Evolutionary conservation across 2,888 invertebrate genomes (phyloP).

Genomic region (Baccha elongata): DNA sequence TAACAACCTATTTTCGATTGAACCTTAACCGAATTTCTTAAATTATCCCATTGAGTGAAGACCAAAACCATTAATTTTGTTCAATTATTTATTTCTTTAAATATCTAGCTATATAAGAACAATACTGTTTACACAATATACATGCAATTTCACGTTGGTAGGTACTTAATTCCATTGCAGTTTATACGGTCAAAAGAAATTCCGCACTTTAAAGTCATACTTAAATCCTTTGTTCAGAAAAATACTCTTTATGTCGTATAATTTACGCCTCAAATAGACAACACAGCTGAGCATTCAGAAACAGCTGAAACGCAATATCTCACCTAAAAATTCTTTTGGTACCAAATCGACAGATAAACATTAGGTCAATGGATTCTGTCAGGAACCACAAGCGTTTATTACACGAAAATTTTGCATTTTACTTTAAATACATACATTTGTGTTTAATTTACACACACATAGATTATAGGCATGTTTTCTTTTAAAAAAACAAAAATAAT

Average conservation of each 20-base stretch:
- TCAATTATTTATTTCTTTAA: not conserved
- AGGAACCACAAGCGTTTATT: not conserved
- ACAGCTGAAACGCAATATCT: slow-evolving; percentile 10
- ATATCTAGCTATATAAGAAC: too few relatives aligned
- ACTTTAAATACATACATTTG: not conserved
- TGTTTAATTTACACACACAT: too few relatives aligned
- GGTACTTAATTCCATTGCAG: not conserved
- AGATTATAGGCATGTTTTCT: slow-evolving; percentile 48
- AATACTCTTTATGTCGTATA: not conserved
- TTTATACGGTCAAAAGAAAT: slow-evolving; percentile 20
- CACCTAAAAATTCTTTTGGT: slow-evolving; percentile 3
- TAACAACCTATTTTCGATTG: not conserved
- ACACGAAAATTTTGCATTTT: slow-evolving; percentile 16
- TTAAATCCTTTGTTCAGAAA: slow-evolving; percentile 6
- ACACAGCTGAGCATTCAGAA: not conserved
- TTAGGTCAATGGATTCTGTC: slow-evolving; percentile 59
- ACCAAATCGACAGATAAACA: slow-evolving; percentile 34
- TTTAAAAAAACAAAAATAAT: slow-evolving; percentile 25
- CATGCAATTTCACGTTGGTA: not conserved
- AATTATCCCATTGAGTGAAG: not conserved
- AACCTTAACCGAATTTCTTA: slow-evolving; percentile 11
- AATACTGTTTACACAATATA: not conserved
- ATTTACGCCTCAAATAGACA: not conserved
- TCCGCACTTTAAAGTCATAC: not conserved
- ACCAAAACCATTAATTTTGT: not conserved